Evolutionary conservation across 1,140 invertebrate genomes (phyloP).

Genomic region (Lepidotrigona ventralis): DNA sequence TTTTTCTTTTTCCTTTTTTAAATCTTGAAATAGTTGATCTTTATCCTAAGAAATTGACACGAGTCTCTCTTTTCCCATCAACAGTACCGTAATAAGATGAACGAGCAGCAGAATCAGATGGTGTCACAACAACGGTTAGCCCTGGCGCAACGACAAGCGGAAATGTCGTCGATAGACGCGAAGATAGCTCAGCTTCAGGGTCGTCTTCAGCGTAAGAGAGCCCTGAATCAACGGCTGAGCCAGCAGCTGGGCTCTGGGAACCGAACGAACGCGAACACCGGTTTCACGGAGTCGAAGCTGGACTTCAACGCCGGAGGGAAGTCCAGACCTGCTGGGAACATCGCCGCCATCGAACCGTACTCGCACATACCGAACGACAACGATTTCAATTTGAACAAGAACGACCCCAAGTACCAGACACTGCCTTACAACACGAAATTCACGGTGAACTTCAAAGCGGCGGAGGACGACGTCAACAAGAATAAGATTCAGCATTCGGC

Average conservation of each 20-base stretch:
- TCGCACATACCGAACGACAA: constrained; percentile 89
- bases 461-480: constrained; percentile 78
- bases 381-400: constrained; percentile 87
- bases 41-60: too few relatives aligned
- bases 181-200: constrained; percentile 96
- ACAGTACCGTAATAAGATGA: constrained; percentile 97
- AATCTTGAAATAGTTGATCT: background rate
- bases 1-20: background rate
- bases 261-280: constrained; percentile 47
- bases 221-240: constrained; percentile 92
- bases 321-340: constrained; percentile 83
- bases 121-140: constrained; percentile 92
- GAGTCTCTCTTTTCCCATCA: constrained; percentile 55
- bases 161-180: constrained; percentile 94
- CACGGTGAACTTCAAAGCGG: constrained; percentile 81
- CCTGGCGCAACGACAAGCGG: constrained; percentile 91
- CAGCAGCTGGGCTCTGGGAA: constrained; percentile 83
- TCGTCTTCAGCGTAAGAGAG: constrained; percentile 91
- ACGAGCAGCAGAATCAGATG: constrained; percentile 94
- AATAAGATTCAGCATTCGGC: constrained; percentile 78
- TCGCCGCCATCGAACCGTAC: constrained; percentile 94
- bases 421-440: constrained; percentile 94
- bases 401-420: constrained; percentile 96
- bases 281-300: constrained; percentile 70
- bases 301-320: constrained; percentile 77